Percentiles rank a stretch among this genome's conserved stretches.
These are phyloP conservation scores for Hirtodrosophila trivittata DNA, from an alignment of 2,888 invertebrate genomes.

Conservation along the genomic window DNA sequence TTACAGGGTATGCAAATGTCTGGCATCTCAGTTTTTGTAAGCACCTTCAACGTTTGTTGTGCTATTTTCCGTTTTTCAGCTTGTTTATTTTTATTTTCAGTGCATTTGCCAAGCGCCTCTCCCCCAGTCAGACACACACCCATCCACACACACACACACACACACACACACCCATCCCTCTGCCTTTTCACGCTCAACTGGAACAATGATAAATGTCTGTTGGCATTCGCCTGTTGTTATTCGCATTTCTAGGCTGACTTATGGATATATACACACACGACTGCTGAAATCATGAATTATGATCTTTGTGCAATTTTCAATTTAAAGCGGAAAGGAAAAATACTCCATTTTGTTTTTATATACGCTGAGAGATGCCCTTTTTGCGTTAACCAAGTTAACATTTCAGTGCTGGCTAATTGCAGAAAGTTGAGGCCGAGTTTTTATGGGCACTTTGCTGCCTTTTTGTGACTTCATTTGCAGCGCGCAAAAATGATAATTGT, in stretches of 20 bases:
- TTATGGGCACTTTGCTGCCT: constrained; percentile 24
- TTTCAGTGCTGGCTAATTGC: constrained; percentile 55
- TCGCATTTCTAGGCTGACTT: constrained; percentile 62
- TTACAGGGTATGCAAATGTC: constrained; percentile 8
- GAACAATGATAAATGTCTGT: constrained; percentile 67
- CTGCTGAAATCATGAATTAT: constrained; percentile 64
- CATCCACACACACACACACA: constrained; percentile 1
- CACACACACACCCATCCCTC: constrained; percentile 1
- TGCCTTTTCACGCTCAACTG: constrained; percentile 65
- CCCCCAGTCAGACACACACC: not conserved
- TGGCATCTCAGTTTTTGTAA: not conserved
- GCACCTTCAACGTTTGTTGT: not conserved
- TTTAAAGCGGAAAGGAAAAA: constrained; percentile 25
- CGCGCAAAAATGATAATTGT: constrained; percentile 38
- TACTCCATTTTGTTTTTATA: not conserved
- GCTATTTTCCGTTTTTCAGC: constrained; percentile 20
- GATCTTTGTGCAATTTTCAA: constrained; percentile 57
- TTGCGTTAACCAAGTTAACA: not conserved
- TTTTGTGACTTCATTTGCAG: constrained; percentile 28
- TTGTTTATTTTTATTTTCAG: constrained; percentile 56
- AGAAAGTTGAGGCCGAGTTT: constrained; percentile 34
- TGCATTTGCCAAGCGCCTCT: constrained; percentile 15
- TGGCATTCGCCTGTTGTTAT: constrained; percentile 66
- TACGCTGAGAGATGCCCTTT: not conserved
- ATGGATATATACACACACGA: constrained; percentile 31